A percentile compares a stretch with the other conserved stretches of the same genome.
These are phyloP conservation scores for Centrocercus urophasianus DNA, from an alignment of 2,113 vertebrate species.

Conservation along the genomic window DNA sequence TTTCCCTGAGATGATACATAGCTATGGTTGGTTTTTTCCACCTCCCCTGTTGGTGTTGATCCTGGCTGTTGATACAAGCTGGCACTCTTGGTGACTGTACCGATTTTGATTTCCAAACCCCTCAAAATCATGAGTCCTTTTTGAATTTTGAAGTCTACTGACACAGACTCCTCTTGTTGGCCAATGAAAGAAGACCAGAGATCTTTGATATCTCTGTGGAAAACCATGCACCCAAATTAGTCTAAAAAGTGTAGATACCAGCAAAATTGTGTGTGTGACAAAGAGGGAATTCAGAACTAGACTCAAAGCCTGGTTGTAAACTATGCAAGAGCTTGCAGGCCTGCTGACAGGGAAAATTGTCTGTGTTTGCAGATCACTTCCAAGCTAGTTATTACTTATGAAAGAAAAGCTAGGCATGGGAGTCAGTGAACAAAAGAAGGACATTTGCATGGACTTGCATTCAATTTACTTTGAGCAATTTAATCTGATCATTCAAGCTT, in stretches of 20 bases:
- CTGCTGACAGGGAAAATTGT: background rate
- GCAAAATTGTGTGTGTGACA: background rate
- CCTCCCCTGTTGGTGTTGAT: background rate
- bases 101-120: background rate
- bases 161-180: background rate
- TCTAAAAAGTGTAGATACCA: background rate
- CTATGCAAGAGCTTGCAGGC: background rate
- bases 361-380: background rate
- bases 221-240: background rate
- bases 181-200: background rate
- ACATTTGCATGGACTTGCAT: background rate
- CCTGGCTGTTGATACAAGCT: background rate
- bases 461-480: background rate
- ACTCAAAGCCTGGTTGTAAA: background rate
- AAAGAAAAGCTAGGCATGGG: background rate
- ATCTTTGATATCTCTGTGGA: background rate
- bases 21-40: background rate
- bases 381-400: background rate
- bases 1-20: background rate
- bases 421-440: background rate
- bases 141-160: background rate
- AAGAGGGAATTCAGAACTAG: background rate
- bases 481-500: background rate
- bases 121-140: background rate
- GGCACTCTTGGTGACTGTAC: background rate